phyloP scores from a whole-genome alignment of 2,797 vertebrate species.

The Eurystomus glaucurus region DNA sequence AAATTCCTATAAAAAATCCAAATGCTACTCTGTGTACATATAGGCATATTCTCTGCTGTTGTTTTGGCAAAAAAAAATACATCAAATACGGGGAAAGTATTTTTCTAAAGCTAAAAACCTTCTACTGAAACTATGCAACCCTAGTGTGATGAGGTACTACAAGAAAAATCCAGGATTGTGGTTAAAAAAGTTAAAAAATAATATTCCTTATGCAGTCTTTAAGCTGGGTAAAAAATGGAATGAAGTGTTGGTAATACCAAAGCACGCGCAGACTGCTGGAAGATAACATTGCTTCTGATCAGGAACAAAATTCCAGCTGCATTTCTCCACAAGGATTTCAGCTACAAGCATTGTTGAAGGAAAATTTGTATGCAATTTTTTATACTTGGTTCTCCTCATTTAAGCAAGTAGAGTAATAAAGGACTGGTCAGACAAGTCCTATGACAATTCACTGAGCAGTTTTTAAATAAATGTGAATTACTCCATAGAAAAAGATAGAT shows the following conservation, averaged over 20 bases:
- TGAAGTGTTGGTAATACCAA: not conserved
- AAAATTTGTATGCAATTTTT: not conserved
- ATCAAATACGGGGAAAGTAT: not conserved
- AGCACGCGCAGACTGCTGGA: not conserved
- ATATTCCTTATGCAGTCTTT: not conserved
- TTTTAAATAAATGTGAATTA: not conserved
- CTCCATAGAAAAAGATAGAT: not conserved
- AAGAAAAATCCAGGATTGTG: not conserved
- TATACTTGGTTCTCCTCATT: not conserved
- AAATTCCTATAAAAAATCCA: not conserved
- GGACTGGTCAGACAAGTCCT: not conserved
- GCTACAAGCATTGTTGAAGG: not conserved
- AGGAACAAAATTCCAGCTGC: not conserved
- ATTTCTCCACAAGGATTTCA: not conserved
- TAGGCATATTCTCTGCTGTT: not conserved
- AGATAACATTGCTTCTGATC: not conserved
- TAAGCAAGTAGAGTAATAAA: not conserved
- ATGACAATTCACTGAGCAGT: not conserved
- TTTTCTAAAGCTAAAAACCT: not conserved
- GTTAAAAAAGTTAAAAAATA: not conserved
- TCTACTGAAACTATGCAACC: not conserved
- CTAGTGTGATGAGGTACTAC: not conserved
- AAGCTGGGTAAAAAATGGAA: not conserved
- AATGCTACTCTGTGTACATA: not conserved
- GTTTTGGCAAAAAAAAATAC: not conserved